A percentile compares a stretch with the other conserved stretches of the same genome.
Evolutionary conservation across 2,888 invertebrate genomes (phyloP).

Genomic region (Orthosia incerta): DNA sequence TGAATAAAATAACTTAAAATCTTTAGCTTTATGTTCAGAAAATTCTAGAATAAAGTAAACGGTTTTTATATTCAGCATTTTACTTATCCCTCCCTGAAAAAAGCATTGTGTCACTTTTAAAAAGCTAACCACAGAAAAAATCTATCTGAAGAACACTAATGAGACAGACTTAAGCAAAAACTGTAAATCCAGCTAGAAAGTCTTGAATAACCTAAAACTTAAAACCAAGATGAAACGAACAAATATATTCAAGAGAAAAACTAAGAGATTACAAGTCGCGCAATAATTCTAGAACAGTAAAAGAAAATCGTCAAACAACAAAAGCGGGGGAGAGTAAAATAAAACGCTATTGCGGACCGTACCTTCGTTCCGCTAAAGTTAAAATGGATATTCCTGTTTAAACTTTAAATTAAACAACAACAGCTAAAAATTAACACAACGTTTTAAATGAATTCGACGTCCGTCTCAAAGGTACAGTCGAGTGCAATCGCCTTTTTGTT

Average conservation of each 20-base stretch:
- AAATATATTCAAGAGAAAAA: conserved; percentile 45
- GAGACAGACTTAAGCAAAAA: conserved; percentile 41
- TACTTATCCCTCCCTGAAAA: conserved; percentile 23
- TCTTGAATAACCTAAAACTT: conserved; percentile 26
- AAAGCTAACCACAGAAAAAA: conserved; percentile 38
- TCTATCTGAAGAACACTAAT: conserved; percentile 37
- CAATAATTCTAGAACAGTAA: conserved; percentile 48
- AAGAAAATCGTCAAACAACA: conserved; percentile 48
- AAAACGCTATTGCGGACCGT: conserved; percentile 40
- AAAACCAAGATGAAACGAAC: conserved; percentile 29
- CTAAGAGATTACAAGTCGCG: conserved; percentile 51
- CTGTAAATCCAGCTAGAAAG: conserved; percentile 25
- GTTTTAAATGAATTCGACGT: conserved; percentile 74
- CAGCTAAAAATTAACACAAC: conserved; percentile 74
- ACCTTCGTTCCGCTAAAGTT: conserved; percentile 43
- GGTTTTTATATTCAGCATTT: conserved; percentile 10
- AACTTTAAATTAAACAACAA: conserved; percentile 68
- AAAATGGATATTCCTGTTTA: conserved; percentile 61
- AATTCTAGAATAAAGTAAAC: conserved; percentile 14
- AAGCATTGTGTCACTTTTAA: conserved; percentile 16
- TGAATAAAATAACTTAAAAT: conserved; percentile 17
- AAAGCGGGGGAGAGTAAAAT: conserved; percentile 37
- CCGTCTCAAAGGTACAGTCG: conserved; percentile 72
- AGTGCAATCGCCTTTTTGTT: conserved; percentile 74
- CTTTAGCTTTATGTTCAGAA: not conserved